Evolutionary conservation across 2,797 vertebrate species (phyloP), one percentile per base, ranked within the genome.

Genomic region (Tapirus indicus): DNA sequence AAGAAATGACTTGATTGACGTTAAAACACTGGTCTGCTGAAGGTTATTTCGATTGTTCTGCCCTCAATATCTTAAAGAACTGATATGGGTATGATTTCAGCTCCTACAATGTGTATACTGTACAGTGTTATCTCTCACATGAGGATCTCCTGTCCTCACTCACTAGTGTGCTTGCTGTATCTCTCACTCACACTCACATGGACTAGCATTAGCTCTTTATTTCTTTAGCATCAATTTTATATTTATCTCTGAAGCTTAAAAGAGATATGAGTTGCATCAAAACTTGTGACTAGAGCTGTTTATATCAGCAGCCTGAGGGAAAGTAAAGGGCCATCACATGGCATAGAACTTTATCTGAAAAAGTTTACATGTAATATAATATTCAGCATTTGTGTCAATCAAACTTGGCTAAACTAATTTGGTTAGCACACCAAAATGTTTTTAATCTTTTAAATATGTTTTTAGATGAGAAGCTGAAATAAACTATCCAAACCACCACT

Each of bases 381-480:
- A 87, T 93, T 84, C 13, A 17, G 20, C 83, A 89, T 72, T 96
- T 90, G 20, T 88, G 29, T 94, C 54, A 56, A 21, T 77, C 14
- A 82, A 64, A 88, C 8, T 82, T 89, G 44, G 8, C 8, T 93
- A 86, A 93, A 94, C 38, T 91, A 29, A 35, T 91, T 96, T 94
- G 87, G 17, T 90, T 86, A 82, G 27, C 20, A 62, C 12, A 27
- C 2, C 38, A 18, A 64, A 7, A 88, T 16, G 38, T 23, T 74
- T 91, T 84, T 80, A 78, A 88, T 68, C 21, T 94, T 92, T 94
- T 47, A 60, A 95, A 74, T 78, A 49, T 21, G 8, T 95, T 92
- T 52, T 78, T 38, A 82, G 87, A 71, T 54, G 7, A 79, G 29
- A 84, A 86, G 6, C 23, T 29, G 5, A 71, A 86, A 90, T 91